Base-by-base conservation (phyloP, 2,888 invertebrate species). In the Cerastoderma edule region DNA sequence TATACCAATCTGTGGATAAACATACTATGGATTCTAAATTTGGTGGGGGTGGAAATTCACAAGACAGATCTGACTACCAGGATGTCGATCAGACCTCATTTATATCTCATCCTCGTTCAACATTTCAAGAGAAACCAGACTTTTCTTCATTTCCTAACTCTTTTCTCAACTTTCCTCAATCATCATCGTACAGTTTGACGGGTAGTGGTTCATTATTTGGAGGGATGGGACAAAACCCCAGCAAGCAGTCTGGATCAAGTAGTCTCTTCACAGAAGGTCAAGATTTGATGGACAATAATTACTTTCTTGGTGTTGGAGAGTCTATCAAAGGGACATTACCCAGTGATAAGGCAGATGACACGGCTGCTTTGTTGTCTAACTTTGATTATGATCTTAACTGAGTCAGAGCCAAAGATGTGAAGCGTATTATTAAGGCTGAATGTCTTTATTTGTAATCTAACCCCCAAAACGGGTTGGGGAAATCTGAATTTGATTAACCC, bases 341-440 rank as follows among this genome's bases (percentile, higher is more conserved):
- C 13, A 46, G n/a, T 54, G 79, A 75, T 33, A 76, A 76, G 60
- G 65, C 44, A 16, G 80, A 80, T 57, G 80, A 80, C 5, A 54
- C 80, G 4, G 57, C 73, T 50, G 68, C 80, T 39, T 35, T 80
- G 22, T 56, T 80, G 32, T 80, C 80, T 32, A 76, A 76, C 57
- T 80, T 80, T 76, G 80, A 80, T 30, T 74, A 74, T 65, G 66
- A 57, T 30, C 44, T 71, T 8, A 50, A 50, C 28, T 66, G 27
- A 54, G 39, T 39, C 39, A 39, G 8, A n/a, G n/a, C n/a, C n/a
- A n/a, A n/a, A n/a, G n/a, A n/a, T n/a, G n/a, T n/a, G n/a, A n/a
- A n/a, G n/a, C n/a, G n/a, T n/a, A n/a, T n/a, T n/a, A n/a, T n/a
- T n/a, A n/a, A n/a, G n/a, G n/a, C n/a, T n/a, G n/a, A n/a, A n/a